These are phyloP conservation scores for Yponomeuta malinellus DNA, from an alignment of 2,888 invertebrate genomes.

Conservation along the genomic window DNA sequence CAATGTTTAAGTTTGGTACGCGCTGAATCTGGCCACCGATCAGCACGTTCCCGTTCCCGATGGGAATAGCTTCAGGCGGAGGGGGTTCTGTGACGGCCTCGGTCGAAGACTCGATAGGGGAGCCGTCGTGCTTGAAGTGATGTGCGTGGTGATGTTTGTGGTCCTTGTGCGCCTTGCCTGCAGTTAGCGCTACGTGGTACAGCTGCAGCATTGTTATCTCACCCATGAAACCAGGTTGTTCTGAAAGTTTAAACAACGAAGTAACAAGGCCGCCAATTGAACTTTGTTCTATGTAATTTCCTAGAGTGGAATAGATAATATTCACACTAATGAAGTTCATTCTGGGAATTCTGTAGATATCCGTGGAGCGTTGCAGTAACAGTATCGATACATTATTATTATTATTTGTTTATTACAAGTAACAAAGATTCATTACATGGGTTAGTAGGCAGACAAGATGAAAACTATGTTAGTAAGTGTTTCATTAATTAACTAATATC, in stretches of 20 bases:
- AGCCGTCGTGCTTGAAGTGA: constrained; percentile 84
- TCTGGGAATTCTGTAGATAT: no score
- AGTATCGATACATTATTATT: no score
- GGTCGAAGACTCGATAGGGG: constrained; percentile 75
- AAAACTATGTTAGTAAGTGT: no score
- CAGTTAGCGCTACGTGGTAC: constrained; percentile 87
- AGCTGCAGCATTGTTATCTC: constrained; percentile 88
- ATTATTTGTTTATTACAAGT: no score
- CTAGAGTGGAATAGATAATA: no score
- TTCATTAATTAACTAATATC: no score
- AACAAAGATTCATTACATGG: no score
- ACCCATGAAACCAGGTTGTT: constrained; percentile 79
- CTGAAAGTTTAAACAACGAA: constrained; percentile 42
- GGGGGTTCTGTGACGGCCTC: constrained; percentile 73
- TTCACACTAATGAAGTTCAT: no score
- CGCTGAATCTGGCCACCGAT: constrained; percentile 80
- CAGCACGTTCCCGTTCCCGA: constrained; percentile 74
- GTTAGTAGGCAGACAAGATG: no score
- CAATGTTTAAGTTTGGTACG: constrained; percentile 71
- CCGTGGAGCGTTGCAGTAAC: no score
- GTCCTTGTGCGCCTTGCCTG: constrained; percentile 90
- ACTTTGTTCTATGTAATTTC: no score
- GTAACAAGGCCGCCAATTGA: no score
- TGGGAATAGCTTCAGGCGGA: constrained; percentile 59
- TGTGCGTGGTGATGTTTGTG: constrained; percentile 92